Base-by-base conservation (phyloP, 2,113 vertebrate genomes). In the Clarias magur region DNA sequence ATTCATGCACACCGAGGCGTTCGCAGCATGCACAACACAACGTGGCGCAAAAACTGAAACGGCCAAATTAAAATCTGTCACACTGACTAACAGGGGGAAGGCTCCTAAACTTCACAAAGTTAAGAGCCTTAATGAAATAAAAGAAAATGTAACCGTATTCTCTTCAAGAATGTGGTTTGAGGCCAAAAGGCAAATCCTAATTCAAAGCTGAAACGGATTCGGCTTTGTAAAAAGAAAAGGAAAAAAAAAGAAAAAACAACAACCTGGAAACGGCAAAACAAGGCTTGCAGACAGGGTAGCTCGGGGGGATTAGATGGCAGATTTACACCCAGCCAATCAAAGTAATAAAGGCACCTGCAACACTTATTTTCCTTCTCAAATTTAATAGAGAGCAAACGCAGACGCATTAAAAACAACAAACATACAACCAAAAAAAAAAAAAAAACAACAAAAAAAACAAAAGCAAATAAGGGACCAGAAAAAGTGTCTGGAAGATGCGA, bases 41-140 rank as follows among this genome's bases (percentile, higher is more conserved):
- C 73, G 87, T 53, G 75, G 82, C 59, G 54, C 70, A 80, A 88
- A 59, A 88, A 86, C 70, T 78, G 83, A 86, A 56, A 81, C 73
- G 62, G 81, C 83, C 72, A 85, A 90, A 90, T 92, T 87, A 88
- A 89, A 89, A 89, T 89, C 82, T 17, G 67, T 89, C 90, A 89
- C 80, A 85, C 82, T 56, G 86, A 86, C 86, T 76, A 86, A n/a
- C 67, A 65, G 83, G 65, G 56, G 81, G 72, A 76, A 70, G 30
- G 86, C 73, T 91, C 67, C 63, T 83, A 82, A 85, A 53, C 82
- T 83, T 86, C 89, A 84, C 80, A 83, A 87, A 67, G 80, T 78
- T 60, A 25, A n/a, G 76, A 6, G 1, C 38, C 70, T 83, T 65
- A 80, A 80, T 79, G 80, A 76, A 83, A 83, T 83, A 87, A 76